Evolutionary conservation across 2,797 vertebrate species (phyloP).

Genomic region (Staurois parvus): DNA sequence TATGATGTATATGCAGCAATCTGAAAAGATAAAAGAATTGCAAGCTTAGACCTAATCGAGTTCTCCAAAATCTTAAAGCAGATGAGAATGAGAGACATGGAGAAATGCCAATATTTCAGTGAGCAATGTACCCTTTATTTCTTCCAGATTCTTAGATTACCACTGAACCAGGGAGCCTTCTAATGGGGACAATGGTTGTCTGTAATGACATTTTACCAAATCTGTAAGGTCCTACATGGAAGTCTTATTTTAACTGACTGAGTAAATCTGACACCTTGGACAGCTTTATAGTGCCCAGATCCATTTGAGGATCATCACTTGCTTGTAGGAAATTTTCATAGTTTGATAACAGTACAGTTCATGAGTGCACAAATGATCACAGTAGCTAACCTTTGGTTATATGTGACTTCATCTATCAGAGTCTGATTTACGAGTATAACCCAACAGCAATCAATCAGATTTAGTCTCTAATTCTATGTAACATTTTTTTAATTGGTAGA

Average conservation of each 20-base stretch:
- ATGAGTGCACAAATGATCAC: too few species aligned
- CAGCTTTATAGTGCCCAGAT: not conserved
- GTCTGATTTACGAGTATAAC: too few species aligned
- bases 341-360: too few species aligned
- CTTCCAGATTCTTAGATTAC: constrained; percentile 27
- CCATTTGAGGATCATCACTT: too few species aligned
- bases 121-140: constrained; percentile 35
- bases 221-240: not conserved
- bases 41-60: constrained; percentile 16
- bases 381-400: too few species aligned
- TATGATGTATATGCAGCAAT: constrained; percentile 26
- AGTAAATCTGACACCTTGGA: not conserved
- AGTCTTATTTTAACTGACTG: not conserved
- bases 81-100: constrained; percentile 21
- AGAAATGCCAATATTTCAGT: constrained; percentile 12
- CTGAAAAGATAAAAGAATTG: constrained; percentile 8
- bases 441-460: too few species aligned
- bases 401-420: too few species aligned
- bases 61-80: constrained; percentile 8
- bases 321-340: too few species aligned
- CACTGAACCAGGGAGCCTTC: not conserved
- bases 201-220: not conserved
- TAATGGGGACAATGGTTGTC: not conserved
- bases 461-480: too few species aligned
- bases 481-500: too few species aligned